These are phyloP conservation scores for Drosophila borealis DNA, from an alignment of 2,888 invertebrate species.

Conservation along the genomic window DNA sequence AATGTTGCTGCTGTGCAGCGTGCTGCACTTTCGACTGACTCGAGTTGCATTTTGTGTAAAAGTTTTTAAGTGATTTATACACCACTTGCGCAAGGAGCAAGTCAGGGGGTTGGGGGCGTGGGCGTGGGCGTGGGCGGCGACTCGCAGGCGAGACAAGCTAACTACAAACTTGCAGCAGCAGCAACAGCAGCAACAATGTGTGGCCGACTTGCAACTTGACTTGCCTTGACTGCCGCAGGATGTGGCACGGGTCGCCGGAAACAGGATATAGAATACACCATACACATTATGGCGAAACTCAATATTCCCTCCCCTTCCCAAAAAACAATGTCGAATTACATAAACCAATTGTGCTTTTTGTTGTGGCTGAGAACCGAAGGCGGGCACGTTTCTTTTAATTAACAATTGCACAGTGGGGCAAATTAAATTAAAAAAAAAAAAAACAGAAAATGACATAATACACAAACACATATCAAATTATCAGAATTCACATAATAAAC, in stretches of 20 bases:
- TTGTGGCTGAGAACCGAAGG: no score
- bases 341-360: no score
- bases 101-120: background rate
- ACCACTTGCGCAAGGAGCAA: constrained; percentile 58
- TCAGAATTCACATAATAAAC: no score
- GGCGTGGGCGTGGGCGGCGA: background rate
- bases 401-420: no score
- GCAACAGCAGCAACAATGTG: constrained; percentile 20
- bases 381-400: no score
- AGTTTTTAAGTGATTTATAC: constrained; percentile 77
- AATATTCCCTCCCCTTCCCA: no score
- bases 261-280: constrained; percentile 31
- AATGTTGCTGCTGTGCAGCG: constrained; percentile 51
- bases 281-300: constrained; percentile 2
- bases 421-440: no score
- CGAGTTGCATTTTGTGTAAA: constrained; percentile 66
- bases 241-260: constrained; percentile 11
- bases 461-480: no score
- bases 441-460: no score
- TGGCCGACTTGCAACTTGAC: constrained; percentile 60
- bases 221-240: constrained; percentile 52
- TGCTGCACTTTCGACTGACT: constrained; percentile 40
- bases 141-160: constrained; percentile 10
- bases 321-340: no score
- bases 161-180: constrained; percentile 41